Evolutionary conservation across 92 coral and sea anemone species (phyloP).

Genomic region (Diadumene lineata): DNA sequence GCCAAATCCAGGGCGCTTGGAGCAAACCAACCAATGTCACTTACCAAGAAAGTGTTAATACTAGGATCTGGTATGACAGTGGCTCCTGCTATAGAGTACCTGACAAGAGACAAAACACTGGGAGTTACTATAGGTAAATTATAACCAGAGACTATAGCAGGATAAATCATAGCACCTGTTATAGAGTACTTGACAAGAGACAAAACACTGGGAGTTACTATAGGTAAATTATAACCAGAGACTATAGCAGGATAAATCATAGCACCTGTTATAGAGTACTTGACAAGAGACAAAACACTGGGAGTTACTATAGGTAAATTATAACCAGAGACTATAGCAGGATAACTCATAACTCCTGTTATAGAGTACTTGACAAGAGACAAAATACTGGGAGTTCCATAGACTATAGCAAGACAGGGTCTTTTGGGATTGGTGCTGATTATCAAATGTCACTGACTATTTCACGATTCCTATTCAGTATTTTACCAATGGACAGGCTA

Average conservation of each 20-base stretch:
- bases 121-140: no score
- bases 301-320: not conserved
- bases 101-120: conserved; percentile 80
- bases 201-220: not conserved
- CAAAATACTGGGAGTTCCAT: not conserved
- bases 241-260: not conserved
- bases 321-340: not conserved
- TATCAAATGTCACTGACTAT: no score
- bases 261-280: not conserved
- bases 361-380: not conserved
- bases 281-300: not conserved
- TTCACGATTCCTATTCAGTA: no score
- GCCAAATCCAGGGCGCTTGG: conserved; percentile 85
- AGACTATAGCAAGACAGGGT: not conserved
- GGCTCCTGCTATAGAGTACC: conserved; percentile 86
- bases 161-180: not conserved
- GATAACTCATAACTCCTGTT: not conserved
- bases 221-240: not conserved
- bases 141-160: no score
- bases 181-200: not conserved
- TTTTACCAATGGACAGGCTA: no score
- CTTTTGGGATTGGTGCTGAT: no score
- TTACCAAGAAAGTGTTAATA: conserved; percentile 75
- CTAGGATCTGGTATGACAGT: conserved; percentile 90
- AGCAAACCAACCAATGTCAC: conserved; percentile 61